Evolutionary conservation across 1,140 invertebrate species (phyloP).

Genomic region (Pararge aegeria): DNA sequence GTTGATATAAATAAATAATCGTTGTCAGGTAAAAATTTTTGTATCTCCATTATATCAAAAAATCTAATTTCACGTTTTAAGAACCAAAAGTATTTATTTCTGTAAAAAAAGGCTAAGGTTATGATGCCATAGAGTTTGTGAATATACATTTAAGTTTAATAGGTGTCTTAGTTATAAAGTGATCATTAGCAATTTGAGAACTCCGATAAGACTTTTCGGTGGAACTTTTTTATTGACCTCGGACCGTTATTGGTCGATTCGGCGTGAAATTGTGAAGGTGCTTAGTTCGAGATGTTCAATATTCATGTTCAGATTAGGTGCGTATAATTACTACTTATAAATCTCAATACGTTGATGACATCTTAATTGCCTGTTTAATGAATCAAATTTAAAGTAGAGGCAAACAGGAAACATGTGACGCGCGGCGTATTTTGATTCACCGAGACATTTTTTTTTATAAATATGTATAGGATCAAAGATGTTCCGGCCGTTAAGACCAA

Average conservation of each 20-base stretch:
- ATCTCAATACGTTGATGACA: slow-evolving; percentile 64
- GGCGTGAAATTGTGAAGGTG: slow-evolving; percentile 23
- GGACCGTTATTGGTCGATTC: slow-evolving; percentile 18
- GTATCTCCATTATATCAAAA: too few relatives aligned
- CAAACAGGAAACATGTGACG: slow-evolving; percentile 7
- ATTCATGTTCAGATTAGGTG: slow-evolving; percentile 60
- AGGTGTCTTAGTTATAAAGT: background rate
- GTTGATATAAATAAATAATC: too few relatives aligned
- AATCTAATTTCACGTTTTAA: too few relatives aligned
- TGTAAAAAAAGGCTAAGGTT: background rate
- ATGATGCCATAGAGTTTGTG: background rate
- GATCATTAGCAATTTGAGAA: slow-evolving; percentile 1
- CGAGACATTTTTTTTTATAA: background rate
- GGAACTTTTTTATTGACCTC: slow-evolving; percentile 8
- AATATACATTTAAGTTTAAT: background rate
- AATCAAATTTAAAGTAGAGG: slow-evolving; percentile 21
- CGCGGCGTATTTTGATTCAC: background rate
- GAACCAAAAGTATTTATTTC: background rate
- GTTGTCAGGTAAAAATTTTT: too few relatives aligned
- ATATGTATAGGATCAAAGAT: background rate
- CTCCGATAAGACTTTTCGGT: background rate
- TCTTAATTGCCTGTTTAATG: slow-evolving; percentile 62
- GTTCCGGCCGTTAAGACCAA: too few relatives aligned
- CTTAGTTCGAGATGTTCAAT: slow-evolving; percentile 45
- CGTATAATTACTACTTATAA: slow-evolving; percentile 69